Evolutionary conservation across 1,140 invertebrate species (phyloP).

Genomic region (Drosophila azteca): DNA sequence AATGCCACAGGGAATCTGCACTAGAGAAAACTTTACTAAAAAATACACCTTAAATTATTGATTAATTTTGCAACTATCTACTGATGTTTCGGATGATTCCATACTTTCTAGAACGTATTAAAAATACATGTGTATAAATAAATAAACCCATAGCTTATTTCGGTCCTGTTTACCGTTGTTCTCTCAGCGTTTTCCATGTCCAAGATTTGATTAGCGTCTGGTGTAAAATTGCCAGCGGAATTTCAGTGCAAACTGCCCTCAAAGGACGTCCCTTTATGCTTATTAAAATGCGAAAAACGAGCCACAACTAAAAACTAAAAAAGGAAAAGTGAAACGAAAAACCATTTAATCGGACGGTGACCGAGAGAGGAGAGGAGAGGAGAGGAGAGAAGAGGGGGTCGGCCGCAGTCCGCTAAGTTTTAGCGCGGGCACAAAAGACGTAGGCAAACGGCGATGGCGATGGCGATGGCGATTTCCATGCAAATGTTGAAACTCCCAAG

Average conservation of each 20-base stretch:
- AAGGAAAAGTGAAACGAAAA: slow-evolving; percentile 26
- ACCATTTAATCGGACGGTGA: slow-evolving; percentile 26
- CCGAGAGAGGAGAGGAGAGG: background rate
- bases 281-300: slow-evolving; percentile 22
- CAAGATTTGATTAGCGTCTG: too few species aligned
- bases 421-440: slow-evolving; percentile 29
- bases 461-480: slow-evolving; percentile 44
- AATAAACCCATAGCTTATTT: too few species aligned
- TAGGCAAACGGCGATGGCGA: slow-evolving; percentile 7
- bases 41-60: too few species aligned
- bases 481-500: slow-evolving; percentile 49
- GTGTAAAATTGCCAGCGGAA: background rate
- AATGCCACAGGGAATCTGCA: too few species aligned
- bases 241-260: background rate
- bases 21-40: too few species aligned
- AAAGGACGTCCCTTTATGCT: slow-evolving; percentile 33
- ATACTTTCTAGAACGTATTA: too few species aligned
- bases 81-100: too few species aligned
- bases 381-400: background rate
- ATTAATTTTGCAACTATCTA: too few species aligned
- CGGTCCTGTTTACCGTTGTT: too few species aligned
- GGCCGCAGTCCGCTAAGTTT: background rate
- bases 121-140: too few species aligned
- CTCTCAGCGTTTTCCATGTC: too few species aligned
- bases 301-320: background rate